Conservation (phyloP, 1,140 invertebrate species). For the Hesperophylax magnus region DNA sequence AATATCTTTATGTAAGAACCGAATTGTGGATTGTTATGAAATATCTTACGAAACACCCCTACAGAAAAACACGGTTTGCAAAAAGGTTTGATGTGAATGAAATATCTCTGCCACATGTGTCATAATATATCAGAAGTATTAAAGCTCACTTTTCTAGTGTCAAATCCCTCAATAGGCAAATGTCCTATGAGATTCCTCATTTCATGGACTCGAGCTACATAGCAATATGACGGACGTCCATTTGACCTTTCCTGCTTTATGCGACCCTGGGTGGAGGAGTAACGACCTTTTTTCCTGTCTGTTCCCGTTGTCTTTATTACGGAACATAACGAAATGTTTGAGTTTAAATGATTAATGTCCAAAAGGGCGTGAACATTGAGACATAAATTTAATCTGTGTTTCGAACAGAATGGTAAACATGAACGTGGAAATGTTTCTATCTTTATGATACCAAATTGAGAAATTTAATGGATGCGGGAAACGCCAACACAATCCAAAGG, state of each 20-base stretch:
- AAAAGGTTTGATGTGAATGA: too few relatives aligned
- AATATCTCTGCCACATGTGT: neutral
- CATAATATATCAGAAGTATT: neutral
- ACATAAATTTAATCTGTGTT: slow-evolving; percentile 12
- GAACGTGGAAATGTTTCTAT: neutral
- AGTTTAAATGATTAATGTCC: too few relatives aligned
- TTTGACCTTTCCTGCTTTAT: neutral
- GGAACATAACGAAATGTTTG: too few relatives aligned
- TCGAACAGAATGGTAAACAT: neutral
- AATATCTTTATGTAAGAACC: too few relatives aligned
- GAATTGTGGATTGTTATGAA: too few relatives aligned
- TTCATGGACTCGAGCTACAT: slow-evolving; percentile 17
- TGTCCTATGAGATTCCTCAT: neutral
- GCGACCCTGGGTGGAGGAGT: neutral
- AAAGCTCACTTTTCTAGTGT: neutral
- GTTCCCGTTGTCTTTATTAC: too few relatives aligned
- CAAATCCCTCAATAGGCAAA: neutral
- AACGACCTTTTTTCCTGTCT: slow-evolving; percentile 5
- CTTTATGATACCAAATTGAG: too few relatives aligned
- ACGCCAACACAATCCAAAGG: too few relatives aligned
- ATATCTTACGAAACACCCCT: too few relatives aligned
- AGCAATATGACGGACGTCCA: slow-evolving; percentile 9
- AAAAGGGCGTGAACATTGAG: slow-evolving; percentile 13
- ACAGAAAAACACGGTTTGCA: too few relatives aligned
- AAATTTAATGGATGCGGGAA: too few relatives aligned